Conservation (phyloP, 2,888 invertebrate species). For the Lutraria lutraria region DNA sequence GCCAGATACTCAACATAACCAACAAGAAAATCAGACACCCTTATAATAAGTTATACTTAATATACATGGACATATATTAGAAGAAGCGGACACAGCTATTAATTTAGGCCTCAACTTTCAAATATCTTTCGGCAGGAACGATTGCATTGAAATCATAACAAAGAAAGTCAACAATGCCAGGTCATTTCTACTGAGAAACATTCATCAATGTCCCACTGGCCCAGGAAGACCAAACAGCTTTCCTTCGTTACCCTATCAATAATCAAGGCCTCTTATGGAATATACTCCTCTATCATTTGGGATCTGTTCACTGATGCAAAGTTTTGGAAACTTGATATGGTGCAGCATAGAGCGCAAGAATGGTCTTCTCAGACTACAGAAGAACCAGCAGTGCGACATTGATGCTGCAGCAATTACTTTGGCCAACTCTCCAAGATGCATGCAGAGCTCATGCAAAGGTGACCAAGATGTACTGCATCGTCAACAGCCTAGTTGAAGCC, state of each 20-base stretch:
- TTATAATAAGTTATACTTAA: too few relatives aligned
- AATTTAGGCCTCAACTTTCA: constrained; percentile 16
- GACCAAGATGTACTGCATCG: constrained; percentile 25
- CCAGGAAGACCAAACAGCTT: too few relatives aligned
- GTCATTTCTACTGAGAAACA: too few relatives aligned
- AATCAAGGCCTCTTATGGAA: too few relatives aligned
- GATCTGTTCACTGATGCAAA: constrained; percentile 34
- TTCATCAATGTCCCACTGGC: constrained; percentile 25
- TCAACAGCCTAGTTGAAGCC: constrained; percentile 25
- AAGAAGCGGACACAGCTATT: not conserved
- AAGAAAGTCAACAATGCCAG: too few relatives aligned
- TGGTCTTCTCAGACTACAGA: constrained; percentile 33
- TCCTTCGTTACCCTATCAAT: constrained; percentile 26
- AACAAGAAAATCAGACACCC: constrained; percentile 30
- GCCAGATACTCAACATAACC: not conserved
- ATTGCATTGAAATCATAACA: constrained; percentile 35
- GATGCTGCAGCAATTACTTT: constrained; percentile 40
- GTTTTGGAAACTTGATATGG: constrained; percentile 29
- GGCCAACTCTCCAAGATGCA: constrained; percentile 35
- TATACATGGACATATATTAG: not conserved
- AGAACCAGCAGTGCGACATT: constrained; percentile 43
- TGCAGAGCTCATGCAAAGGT: constrained; percentile 46
- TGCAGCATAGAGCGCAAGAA: constrained; percentile 32
- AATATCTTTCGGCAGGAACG: constrained; percentile 19
- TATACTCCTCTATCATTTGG: constrained; percentile 36